Conservation (phyloP, 2,113 vertebrate genomes). For the Aspiorhynchus laticeps region DNA sequence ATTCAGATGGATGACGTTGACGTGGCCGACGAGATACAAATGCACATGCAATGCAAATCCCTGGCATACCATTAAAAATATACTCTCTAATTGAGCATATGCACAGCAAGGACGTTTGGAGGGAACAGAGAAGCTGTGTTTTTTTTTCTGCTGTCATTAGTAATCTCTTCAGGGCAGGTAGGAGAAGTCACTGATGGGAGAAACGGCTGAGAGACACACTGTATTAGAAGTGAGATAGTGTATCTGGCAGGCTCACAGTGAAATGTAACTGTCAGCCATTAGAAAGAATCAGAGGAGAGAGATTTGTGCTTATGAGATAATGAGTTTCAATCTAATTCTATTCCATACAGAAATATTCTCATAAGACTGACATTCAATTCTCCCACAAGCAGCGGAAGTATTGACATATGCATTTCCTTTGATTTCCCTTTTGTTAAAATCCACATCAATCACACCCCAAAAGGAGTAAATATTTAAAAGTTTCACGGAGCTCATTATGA, state of each 20-base stretch:
- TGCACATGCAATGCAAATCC: slow-evolving; percentile 30
- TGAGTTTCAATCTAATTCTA: slow-evolving; percentile 26
- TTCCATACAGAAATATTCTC: slow-evolving; percentile 29
- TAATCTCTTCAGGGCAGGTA: slow-evolving; percentile 53
- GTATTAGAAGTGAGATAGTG: slow-evolving; percentile 41
- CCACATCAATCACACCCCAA: slow-evolving; percentile 20
- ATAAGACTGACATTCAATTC: slow-evolving; percentile 24
- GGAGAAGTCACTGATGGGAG: slow-evolving; percentile 29
- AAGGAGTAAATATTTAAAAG: slow-evolving; percentile 25
- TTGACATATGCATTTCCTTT: background rate
- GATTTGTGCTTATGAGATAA: slow-evolving; percentile 36
- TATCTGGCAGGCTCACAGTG: slow-evolving; percentile 26
- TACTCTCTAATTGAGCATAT: slow-evolving; percentile 39
- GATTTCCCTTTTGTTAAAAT: slow-evolving; percentile 33
- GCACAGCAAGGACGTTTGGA: slow-evolving; percentile 38
- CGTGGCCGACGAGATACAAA: slow-evolving; percentile 26
- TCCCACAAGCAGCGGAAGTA: background rate
- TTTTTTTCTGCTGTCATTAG: slow-evolving; percentile 38
- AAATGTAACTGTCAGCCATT: slow-evolving; percentile 46
- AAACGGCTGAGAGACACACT: slow-evolving; percentile 32
- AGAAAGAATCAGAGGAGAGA: slow-evolving; percentile 25
- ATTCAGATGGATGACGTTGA: slow-evolving; percentile 30
- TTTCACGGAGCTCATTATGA: slow-evolving; percentile 10
- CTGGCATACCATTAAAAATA: slow-evolving; percentile 10
- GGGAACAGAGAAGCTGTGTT: slow-evolving; percentile 15